phyloP scores from a whole-genome alignment of 2,797 vertebrate genomes.

The Pseudopleuronectes americanus region DNA sequence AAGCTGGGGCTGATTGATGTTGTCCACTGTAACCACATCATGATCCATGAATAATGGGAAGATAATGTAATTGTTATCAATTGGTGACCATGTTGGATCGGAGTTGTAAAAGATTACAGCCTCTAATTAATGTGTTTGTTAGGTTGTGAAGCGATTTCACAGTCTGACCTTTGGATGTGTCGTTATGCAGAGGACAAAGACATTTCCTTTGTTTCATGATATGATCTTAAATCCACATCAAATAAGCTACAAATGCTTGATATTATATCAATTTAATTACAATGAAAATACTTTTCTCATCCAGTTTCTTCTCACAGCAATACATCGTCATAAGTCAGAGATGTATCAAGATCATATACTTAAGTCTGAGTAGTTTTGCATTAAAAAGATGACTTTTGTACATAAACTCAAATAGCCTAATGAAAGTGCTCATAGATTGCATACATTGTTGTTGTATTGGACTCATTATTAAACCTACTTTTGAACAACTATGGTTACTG shows the following conservation, averaged over 20 bases:
- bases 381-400: too few species aligned
- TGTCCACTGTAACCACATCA: constrained; percentile 36
- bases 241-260: not conserved
- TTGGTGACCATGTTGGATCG: constrained; percentile 24
- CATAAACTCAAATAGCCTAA: too few species aligned
- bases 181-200: constrained; percentile 28
- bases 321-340: not conserved
- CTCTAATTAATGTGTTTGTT: constrained; percentile 28
- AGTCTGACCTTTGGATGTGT: constrained; percentile 26
- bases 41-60: constrained; percentile 26
- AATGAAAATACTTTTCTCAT: too few species aligned
- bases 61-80: constrained; percentile 40
- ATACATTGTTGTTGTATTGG: too few species aligned
- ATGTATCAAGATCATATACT: not conserved
- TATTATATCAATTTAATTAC: not conserved
- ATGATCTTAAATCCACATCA: not conserved
- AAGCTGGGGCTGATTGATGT: constrained; percentile 52
- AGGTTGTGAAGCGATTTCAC: constrained; percentile 18
- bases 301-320: not conserved
- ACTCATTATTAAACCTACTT: too few species aligned
- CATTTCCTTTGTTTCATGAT: constrained; percentile 3
- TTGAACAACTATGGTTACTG: too few species aligned
- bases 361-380: too few species aligned
- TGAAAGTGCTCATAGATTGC: too few species aligned
- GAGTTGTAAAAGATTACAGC: constrained; percentile 29